Conservation (phyloP, 64 coral and sea anemone genomes). For the Hydrozoanthus tunicans region DNA sequence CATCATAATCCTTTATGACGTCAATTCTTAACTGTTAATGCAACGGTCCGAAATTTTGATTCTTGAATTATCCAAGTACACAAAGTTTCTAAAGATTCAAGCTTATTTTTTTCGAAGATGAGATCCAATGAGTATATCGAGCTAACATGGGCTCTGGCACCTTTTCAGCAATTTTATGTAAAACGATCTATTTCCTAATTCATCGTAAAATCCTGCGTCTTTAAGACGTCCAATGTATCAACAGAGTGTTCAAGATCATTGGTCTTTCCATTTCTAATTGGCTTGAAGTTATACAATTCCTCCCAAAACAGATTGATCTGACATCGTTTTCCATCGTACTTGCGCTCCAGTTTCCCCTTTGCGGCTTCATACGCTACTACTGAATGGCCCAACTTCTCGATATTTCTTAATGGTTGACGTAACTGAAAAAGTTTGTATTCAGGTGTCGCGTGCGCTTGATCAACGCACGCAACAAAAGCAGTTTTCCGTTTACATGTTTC, state of each 20-base stretch:
- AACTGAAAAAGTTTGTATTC: neutral
- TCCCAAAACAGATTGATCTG: slow-evolving; percentile 40
- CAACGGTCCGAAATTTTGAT: too few relatives aligned
- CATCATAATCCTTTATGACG: too few relatives aligned
- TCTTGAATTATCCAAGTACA: too few relatives aligned
- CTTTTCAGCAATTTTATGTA: slow-evolving; percentile 3
- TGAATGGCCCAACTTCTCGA: slow-evolving; percentile 50
- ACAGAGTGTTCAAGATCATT: slow-evolving; percentile 62
- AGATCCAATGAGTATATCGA: slow-evolving; percentile 54
- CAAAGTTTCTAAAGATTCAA: neutral
- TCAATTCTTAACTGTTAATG: too few relatives aligned
- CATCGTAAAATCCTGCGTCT: slow-evolving; percentile 47
- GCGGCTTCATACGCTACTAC: slow-evolving; percentile 51
- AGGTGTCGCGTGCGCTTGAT: too few relatives aligned
- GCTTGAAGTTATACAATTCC: slow-evolving; percentile 55
- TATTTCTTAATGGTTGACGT: slow-evolving; percentile 3
- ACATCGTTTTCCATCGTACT: slow-evolving; percentile 17
- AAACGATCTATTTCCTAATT: slow-evolving; percentile 61
- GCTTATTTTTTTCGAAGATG: slow-evolving; percentile 14
- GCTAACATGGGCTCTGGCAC: slow-evolving; percentile 34
- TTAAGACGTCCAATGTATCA: slow-evolving; percentile 65
- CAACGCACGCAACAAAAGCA: too few relatives aligned
- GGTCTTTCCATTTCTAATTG: slow-evolving; percentile 46
- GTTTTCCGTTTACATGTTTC: neutral
- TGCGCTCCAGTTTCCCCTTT: slow-evolving; percentile 19